phyloP scores from a whole-genome alignment of 2,888 invertebrate genomes.

The Didymodactylos carnosus region DNA sequence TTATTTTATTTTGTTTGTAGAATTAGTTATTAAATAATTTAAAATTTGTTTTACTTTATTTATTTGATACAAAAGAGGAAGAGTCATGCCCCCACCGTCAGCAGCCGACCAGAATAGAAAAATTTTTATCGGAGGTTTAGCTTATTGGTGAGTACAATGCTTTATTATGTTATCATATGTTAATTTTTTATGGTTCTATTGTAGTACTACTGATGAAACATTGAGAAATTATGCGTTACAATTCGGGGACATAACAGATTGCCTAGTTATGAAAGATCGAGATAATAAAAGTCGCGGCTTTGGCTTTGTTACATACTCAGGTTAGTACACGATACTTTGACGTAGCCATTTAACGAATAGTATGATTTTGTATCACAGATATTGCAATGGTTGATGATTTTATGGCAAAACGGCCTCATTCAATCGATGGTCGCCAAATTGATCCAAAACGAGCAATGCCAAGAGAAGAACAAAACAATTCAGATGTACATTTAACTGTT shows the following conservation, averaged over 20 bases:
- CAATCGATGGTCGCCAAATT: not conserved
- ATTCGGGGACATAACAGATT: conserved; percentile 58
- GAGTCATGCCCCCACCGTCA: too few relatives aligned
- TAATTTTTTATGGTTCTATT: not conserved
- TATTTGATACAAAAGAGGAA: too few relatives aligned
- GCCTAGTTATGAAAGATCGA: conserved; percentile 27
- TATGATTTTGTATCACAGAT: not conserved
- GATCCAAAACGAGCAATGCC: conserved; percentile 6
- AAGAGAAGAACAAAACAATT: conserved; percentile 53
- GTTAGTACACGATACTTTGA: not conserved
- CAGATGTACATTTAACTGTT: conserved; percentile 47
- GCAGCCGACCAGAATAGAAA: not conserved
- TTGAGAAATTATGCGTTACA: conserved; percentile 27
- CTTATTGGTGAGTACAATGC: not conserved
- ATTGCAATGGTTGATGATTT: not conserved
- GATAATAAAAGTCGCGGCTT: not conserved
- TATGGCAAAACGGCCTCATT: not conserved
- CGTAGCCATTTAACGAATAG: not conserved
- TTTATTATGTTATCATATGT: not conserved
- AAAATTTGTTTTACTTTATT: too few relatives aligned
- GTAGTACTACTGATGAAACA: not conserved
- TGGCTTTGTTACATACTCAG: not conserved
- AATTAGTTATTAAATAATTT: too few relatives aligned
- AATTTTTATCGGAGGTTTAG: not conserved
- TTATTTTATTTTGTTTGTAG: too few relatives aligned